phyloP scores from a whole-genome alignment of 92 coral and sea anemone genomes.

The Parazoanthus darwini region DNA sequence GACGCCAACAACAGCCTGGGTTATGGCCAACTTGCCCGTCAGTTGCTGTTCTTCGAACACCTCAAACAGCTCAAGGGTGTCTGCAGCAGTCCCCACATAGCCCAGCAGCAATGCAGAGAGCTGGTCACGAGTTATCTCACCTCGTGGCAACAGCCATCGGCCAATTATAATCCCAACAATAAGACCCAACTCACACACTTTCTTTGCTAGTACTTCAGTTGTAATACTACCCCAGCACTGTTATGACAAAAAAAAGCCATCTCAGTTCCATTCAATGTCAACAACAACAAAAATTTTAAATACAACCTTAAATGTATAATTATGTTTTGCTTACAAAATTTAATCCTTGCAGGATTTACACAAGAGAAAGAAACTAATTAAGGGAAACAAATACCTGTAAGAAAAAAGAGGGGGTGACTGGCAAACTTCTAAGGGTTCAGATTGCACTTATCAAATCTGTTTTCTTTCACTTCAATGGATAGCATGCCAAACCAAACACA shows the following conservation, averaged over 20 bases:
- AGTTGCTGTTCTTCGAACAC: slow-evolving; percentile 85
- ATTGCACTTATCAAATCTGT: too few species aligned
- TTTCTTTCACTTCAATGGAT: too few species aligned
- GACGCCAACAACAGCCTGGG: slow-evolving; percentile 85
- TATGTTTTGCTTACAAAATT: too few species aligned
- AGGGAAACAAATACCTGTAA: too few species aligned
- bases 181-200: slow-evolving; percentile 89
- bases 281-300: too few species aligned
- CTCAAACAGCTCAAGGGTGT: slow-evolving; percentile 92
- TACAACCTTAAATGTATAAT: too few species aligned
- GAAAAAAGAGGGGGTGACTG: too few species aligned
- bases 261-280: not conserved
- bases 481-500: too few species aligned
- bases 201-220: slow-evolving; percentile 65
- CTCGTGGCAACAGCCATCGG: slow-evolving; percentile 97
- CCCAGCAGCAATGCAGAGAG: slow-evolving; percentile 96
- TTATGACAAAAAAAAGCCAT: not conserved
- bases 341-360: too few species aligned
- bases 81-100: slow-evolving; percentile 98
- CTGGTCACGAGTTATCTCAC: slow-evolving; percentile 98
- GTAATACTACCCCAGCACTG: slow-evolving; percentile 74
- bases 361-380: too few species aligned
- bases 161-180: slow-evolving; percentile 90
- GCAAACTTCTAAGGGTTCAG: too few species aligned
- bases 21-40: slow-evolving; percentile 62